These are phyloP conservation scores for Proisotoma minuta DNA, from an alignment of 2,888 invertebrate genomes.

Conservation along the genomic window DNA sequence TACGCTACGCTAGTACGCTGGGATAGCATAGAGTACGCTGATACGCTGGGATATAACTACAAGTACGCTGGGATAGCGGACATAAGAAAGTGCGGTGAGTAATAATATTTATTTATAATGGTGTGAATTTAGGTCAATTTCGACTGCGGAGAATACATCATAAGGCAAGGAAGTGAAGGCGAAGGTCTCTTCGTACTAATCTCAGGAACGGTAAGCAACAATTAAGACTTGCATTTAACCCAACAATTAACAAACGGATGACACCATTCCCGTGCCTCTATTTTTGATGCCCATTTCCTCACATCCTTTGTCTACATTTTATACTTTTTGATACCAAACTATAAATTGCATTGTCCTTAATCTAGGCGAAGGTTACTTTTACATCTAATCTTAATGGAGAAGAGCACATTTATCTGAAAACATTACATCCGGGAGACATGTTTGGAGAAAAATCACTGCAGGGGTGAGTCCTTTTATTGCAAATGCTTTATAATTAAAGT, in stretches of 20 bases:
- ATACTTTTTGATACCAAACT: neutral
- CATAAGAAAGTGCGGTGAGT: neutral
- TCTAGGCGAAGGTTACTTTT: constrained; percentile 82
- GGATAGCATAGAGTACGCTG: no score
- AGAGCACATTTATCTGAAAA: constrained; percentile 86
- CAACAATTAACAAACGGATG: neutral
- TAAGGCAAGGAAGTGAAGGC: constrained; percentile 78
- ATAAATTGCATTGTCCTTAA: constrained; percentile 2
- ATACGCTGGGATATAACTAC: no score
- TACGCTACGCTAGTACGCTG: no score
- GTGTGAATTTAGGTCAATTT: constrained; percentile 65
- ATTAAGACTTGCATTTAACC: neutral
- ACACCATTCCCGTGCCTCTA: neutral
- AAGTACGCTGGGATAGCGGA: neutral
- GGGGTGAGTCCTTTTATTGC: constrained; percentile 67
- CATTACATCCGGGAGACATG: constrained; percentile 87
- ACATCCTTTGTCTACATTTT: neutral
- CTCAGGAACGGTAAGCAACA: constrained; percentile 74
- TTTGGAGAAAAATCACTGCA: constrained; percentile 95
- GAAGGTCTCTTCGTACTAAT: constrained; percentile 87
- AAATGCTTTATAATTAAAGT: no score
- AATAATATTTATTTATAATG: constrained; percentile 12
- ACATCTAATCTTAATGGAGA: constrained; percentile 59
- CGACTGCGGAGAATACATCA: constrained; percentile 69
- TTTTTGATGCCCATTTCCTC: neutral